Percentiles rank a stretch among this genome's conserved stretches.
Evolutionary conservation across 2,797 vertebrate genomes (phyloP).

Genomic region (Notolabrus celidotus): DNA sequence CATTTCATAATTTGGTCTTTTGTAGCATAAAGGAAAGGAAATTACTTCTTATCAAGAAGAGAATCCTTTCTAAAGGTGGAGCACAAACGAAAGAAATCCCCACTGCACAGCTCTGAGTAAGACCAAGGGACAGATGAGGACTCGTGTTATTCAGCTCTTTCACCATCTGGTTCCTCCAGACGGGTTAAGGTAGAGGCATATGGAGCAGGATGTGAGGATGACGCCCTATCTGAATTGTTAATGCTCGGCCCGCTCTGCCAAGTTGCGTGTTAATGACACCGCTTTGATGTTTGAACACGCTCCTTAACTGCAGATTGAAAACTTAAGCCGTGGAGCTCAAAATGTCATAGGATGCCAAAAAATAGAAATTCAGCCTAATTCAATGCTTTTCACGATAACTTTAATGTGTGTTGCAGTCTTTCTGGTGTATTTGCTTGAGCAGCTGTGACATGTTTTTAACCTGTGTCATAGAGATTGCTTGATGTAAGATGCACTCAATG

Average conservation of each 20-base stretch:
- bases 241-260: slow-evolving; percentile 32
- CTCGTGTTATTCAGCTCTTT: slow-evolving; percentile 47
- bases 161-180: slow-evolving; percentile 65
- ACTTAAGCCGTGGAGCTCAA: slow-evolving; percentile 14
- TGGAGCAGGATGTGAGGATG: slow-evolving; percentile 54
- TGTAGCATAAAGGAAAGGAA: slow-evolving; percentile 1
- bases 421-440: too few relatives aligned
- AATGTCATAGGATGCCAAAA: background rate
- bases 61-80: slow-evolving; percentile 10
- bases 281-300: slow-evolving; percentile 23
- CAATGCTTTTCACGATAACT: background rate
- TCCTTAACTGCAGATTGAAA: slow-evolving; percentile 2
- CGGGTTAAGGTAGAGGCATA: slow-evolving; percentile 52
- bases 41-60: slow-evolving; percentile 1
- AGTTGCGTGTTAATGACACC: slow-evolving; percentile 37
- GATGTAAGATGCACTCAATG: too few relatives aligned
- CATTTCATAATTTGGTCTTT: slow-evolving; percentile 17
- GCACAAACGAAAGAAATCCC: slow-evolving; percentile 29
- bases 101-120: slow-evolving; percentile 19
- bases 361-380: too few relatives aligned
- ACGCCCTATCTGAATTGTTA: slow-evolving; percentile 60
- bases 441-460: too few relatives aligned
- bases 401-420: too few relatives aligned
- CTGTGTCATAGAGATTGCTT: too few relatives aligned
- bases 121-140: slow-evolving; percentile 53